Evolutionary conservation across 2,888 invertebrate species (phyloP).

Genomic region (Gymnoscelis rufifasciata): DNA sequence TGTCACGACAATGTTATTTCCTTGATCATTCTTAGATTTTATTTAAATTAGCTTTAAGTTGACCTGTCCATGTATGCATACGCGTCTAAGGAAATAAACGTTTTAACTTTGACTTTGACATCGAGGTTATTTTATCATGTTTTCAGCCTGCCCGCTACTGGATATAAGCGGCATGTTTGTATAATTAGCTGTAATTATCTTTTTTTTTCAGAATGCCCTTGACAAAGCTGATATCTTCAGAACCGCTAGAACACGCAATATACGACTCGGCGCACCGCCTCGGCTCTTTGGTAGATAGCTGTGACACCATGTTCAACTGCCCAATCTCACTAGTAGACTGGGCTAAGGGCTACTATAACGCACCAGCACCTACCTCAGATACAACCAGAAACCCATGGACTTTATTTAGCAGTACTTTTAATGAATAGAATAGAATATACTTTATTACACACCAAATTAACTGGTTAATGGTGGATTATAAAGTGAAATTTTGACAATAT

Average conservation of each 20-base stretch:
- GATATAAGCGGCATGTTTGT: too few species aligned
- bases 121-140: too few species aligned
- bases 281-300: conserved; percentile 54
- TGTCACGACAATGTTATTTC: too few species aligned
- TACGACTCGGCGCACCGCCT: conserved; percentile 81
- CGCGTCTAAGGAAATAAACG: too few species aligned
- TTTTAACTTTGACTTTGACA: too few species aligned
- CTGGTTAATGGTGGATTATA: too few species aligned
- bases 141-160: too few species aligned
- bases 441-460: too few species aligned
- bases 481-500: too few species aligned
- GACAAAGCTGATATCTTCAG: conserved; percentile 75
- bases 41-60: too few species aligned
- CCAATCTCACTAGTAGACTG: conserved; percentile 84
- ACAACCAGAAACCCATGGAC: conserved; percentile 39
- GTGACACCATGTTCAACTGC: conserved; percentile 78
- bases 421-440: background rate
- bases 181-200: background rate
- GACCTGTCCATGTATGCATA: too few species aligned
- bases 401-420: conserved; percentile 43
- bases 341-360: conserved; percentile 78
- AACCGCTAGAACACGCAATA: conserved; percentile 80
- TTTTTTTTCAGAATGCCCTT: conserved; percentile 77
- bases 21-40: too few species aligned
- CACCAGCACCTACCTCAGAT: conserved; percentile 40